A percentile compares a stretch with the other conserved stretches of the same genome.
Evolutionary conservation across 2,113 vertebrate genomes (phyloP).

Genomic region (Macquaria australasica): DNA sequence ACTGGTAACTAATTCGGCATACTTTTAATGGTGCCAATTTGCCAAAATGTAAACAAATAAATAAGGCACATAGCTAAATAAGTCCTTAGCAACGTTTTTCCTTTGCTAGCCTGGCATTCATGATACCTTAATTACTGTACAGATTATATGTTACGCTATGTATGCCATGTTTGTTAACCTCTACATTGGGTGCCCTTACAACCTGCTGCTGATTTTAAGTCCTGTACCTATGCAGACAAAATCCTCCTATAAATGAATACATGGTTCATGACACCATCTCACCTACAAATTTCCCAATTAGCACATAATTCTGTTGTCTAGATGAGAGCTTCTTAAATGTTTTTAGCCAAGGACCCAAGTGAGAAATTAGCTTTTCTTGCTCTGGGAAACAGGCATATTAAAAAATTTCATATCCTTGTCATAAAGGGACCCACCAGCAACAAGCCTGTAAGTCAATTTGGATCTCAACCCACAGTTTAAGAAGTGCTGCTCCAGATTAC

Average conservation of each 20-base stretch:
- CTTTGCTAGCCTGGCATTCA: no score
- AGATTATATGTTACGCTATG: no score
- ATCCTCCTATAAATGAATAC: not conserved
- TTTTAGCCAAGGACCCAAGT: constrained; percentile 54
- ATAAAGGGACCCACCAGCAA: constrained; percentile 68
- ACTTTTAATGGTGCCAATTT: not conserved
- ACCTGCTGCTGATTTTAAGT: not conserved
- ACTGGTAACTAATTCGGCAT: not conserved
- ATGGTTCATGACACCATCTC: constrained; percentile 10
- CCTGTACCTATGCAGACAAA: not conserved
- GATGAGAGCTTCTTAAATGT: constrained; percentile 47
- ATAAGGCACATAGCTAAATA: no score
- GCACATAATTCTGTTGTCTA: constrained; percentile 31
- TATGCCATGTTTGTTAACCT: not conserved
- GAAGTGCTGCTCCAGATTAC: constrained; percentile 28
- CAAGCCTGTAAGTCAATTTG: constrained; percentile 41
- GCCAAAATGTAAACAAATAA: not conserved
- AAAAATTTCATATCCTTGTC: constrained; percentile 58
- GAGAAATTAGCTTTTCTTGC: constrained; percentile 62
- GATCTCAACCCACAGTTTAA: constrained; percentile 40
- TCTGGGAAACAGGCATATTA: constrained; percentile 70
- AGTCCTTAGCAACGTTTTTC: no score
- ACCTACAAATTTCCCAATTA: constrained; percentile 23
- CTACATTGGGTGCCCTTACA: not conserved
- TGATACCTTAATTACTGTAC: no score